Percentiles rank a stretch among this genome's conserved stretches.
Evolutionary conservation across 2,797 vertebrate species (phyloP).

Genomic region (Siniperca obscura): DNA sequence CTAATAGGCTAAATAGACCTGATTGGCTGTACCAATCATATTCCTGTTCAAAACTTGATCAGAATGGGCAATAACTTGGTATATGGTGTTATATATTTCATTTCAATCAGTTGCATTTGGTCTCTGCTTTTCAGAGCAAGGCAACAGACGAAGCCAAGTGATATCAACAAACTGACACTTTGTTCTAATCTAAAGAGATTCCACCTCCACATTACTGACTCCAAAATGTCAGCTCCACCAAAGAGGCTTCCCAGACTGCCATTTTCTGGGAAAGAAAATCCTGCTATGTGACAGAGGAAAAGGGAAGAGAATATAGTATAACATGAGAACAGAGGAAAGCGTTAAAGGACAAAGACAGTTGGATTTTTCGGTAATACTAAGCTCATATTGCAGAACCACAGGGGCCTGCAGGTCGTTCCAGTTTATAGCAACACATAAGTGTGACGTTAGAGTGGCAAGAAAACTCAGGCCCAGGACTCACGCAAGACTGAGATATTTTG

Average conservation of each 20-base stretch:
- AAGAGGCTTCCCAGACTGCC: constrained; percentile 37
- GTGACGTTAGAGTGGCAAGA: constrained; percentile 53
- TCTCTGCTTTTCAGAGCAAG: constrained; percentile 17
- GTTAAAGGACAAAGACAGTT: constrained; percentile 14
- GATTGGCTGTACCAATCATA: neutral
- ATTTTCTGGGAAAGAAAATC: constrained; percentile 29
- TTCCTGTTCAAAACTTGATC: neutral
- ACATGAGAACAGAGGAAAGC: constrained; percentile 14
- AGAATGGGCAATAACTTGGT: neutral
- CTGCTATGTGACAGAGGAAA: constrained; percentile 22
- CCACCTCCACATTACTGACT: constrained; percentile 60
- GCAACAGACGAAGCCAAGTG: constrained; percentile 43
- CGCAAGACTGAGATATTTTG: constrained; percentile 63
- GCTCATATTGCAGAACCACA: constrained; percentile 53
- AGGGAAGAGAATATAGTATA: constrained; percentile 16
- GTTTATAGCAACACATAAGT: constrained; percentile 68
- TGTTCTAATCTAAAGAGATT: constrained; percentile 63
- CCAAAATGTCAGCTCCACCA: constrained; percentile 57
- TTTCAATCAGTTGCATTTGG: constrained; percentile 18
- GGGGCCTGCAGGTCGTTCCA: constrained; percentile 58
- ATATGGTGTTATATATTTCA: constrained; percentile 11
- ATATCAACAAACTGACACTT: constrained; percentile 64
- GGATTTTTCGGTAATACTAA: constrained; percentile 19
- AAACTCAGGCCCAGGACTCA: constrained; percentile 46
- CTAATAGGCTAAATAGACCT: neutral